These are phyloP conservation scores for Phrynocephalus vlangalii DNA, from an alignment of 2,797 vertebrate genomes.

Conservation along the genomic window DNA sequence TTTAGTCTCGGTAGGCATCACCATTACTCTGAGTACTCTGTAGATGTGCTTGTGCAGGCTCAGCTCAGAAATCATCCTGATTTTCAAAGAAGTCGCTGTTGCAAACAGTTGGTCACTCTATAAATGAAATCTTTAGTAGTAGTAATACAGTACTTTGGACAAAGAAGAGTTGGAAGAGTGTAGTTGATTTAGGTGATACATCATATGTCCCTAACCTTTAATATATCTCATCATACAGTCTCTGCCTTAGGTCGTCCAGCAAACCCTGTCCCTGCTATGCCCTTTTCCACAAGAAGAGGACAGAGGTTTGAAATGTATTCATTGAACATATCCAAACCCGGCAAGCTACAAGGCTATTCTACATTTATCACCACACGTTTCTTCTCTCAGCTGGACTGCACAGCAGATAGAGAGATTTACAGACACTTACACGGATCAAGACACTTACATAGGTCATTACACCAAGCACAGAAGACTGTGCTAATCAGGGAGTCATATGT, in stretches of 20 bases:
- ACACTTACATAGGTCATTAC: background rate
- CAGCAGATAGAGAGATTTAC: background rate
- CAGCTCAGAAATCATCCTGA: conserved; percentile 5
- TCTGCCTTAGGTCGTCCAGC: background rate
- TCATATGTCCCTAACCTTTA: conserved; percentile 5
- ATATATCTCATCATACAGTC: background rate
- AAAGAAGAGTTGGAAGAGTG: background rate
- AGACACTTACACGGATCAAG: background rate
- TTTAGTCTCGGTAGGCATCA: background rate
- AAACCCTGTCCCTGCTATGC: background rate
- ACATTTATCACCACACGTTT: background rate
- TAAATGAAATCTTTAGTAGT: background rate
- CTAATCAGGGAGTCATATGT: background rate
- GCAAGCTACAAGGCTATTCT: background rate
- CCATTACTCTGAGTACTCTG: background rate
- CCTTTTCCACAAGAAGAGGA: background rate
- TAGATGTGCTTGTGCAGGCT: background rate
- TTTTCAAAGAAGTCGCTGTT: background rate
- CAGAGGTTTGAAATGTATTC: background rate
- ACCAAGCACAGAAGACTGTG: background rate
- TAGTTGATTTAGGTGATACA: background rate
- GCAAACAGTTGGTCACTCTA: background rate
- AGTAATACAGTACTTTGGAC: background rate
- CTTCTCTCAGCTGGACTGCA: background rate
- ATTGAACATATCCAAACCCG: background rate